Percentiles rank a stretch among this genome's conserved stretches.
Conservation (phyloP, 2,797 vertebrate species). For the Sebastes vulpes region DNA sequence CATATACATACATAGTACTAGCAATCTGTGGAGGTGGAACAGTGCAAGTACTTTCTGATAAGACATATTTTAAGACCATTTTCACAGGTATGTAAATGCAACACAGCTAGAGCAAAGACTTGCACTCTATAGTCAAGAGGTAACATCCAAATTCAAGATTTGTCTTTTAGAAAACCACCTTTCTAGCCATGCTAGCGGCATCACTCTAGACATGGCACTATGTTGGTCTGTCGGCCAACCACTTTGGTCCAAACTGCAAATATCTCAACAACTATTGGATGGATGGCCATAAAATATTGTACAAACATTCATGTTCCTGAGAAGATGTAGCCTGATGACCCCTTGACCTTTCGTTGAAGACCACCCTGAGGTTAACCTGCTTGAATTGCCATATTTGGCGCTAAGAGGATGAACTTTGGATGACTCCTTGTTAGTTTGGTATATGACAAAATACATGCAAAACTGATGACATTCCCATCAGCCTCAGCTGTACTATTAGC, state of each 20-base stretch:
- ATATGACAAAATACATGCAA: background rate
- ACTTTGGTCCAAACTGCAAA: background rate
- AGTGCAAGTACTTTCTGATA: background rate
- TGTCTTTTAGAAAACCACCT: background rate
- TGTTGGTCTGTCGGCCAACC: background rate
- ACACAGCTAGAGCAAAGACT: background rate
- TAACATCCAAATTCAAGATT: background rate
- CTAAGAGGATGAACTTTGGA: background rate
- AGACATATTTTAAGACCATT: background rate
- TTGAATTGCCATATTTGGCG: background rate
- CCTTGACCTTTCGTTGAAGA: background rate
- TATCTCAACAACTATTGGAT: background rate
- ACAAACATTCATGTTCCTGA: background rate
- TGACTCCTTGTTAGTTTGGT: background rate
- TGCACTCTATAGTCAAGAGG: background rate
- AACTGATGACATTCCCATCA: background rate
- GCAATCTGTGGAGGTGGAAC: background rate
- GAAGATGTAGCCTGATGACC: background rate
- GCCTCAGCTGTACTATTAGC: background rate
- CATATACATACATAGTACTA: background rate
- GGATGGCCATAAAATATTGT: background rate
- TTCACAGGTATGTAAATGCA: background rate
- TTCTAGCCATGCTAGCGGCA: too few relatives aligned
- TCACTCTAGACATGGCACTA: background rate
- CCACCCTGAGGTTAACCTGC: background rate